Base-by-base conservation (phyloP, 2,113 vertebrate genomes). In the Melanostigma gelatinosum region DNA sequence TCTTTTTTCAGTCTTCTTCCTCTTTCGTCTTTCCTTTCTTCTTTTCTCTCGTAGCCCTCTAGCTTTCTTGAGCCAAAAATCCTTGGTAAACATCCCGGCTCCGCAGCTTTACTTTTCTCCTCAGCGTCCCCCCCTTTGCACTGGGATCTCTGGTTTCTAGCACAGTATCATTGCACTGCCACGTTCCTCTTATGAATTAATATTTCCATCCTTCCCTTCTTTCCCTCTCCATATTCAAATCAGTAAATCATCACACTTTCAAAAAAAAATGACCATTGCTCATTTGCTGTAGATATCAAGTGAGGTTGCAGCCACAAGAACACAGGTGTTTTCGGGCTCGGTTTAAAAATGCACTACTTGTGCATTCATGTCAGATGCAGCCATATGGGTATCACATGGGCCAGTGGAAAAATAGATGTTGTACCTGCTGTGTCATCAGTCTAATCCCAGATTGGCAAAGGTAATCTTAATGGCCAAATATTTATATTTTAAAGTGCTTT, bases 31-130 rank as follows among this genome's bases (percentile, higher is more conserved):
- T 89, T 85, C 75, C 86, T 93, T 93, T 93, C 93, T 91, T 93
- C 88, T 92, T 88, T 88, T 91, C 91, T 86, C 86, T 91, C 79
- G 4, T 82, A 82, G 85, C 79, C 87, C 91, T 88, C 92, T 86
- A 90, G 89, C 84, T 81, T 81, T 66, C 72, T 77, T 92, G 89
- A 94, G 90, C 90, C 93, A 93, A 85, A 93, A 91, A 93, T 93
- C 92, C 91, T 93, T 80, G 85, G 93, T 93, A 94, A 94, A 94
- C 90, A 94, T 90, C 91, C 88, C 86, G 79, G 83, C 89, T 86
- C 80, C 68, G 83, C 85, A 91, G 92, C 87, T 89, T 92, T 90
- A 66, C 84, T 86, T 84, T 86, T 91, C 82, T 60, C 82, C 70
- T 82, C 70, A 64, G 64, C 65, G 29, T 61, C 62, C 75, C 52